phyloP scores from a whole-genome alignment of 2,888 invertebrate genomes.

The Stegophylla sp. region DNA sequence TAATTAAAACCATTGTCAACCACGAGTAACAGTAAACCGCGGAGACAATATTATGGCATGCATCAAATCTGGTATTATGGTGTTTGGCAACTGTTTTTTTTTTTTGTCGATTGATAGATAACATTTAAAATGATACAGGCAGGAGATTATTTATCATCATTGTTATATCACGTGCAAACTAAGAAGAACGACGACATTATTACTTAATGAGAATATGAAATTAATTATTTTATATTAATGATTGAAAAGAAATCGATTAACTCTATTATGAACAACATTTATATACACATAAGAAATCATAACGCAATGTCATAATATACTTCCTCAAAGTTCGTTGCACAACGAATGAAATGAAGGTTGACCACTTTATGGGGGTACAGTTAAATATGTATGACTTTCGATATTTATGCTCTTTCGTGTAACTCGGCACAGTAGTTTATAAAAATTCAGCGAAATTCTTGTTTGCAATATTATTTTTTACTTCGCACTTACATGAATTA shows the following conservation, averaged over 20 bases:
- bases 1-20: not conserved
- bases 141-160: not conserved
- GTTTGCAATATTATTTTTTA: not conserved
- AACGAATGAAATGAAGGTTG: slow-evolving; percentile 1
- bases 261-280: not conserved
- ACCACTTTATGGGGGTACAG: slow-evolving; percentile 8
- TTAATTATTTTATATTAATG: too few species aligned
- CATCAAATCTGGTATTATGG: too few species aligned
- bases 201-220: not conserved
- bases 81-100: too few species aligned
- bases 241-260: not conserved
- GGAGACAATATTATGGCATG: not conserved
- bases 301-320: not conserved
- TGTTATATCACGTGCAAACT: too few species aligned
- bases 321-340: slow-evolving; percentile 24
- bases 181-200: not conserved
- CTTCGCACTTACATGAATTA: too few species aligned
- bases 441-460: not conserved
- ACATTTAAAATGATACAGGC: not conserved
- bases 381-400: not conserved
- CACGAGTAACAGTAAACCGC: not conserved
- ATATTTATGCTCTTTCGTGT: not conserved
- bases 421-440: not conserved
- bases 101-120: not conserved
- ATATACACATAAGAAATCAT: not conserved